phyloP scores from a whole-genome alignment of 2,797 vertebrate genomes.

The Alca torda region DNA sequence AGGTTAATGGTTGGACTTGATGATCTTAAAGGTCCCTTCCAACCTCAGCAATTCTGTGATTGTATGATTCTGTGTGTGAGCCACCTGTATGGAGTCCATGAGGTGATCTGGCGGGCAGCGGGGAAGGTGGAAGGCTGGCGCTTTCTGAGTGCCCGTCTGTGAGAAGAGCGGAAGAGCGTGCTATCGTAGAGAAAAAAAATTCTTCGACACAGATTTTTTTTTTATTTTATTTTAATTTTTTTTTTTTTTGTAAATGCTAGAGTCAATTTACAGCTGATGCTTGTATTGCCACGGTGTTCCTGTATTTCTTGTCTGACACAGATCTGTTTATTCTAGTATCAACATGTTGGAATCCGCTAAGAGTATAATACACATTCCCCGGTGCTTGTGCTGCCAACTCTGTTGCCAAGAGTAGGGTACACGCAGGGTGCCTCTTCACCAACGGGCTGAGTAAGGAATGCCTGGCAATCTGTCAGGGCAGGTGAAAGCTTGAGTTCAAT shows the following conservation, averaged over 20 bases:
- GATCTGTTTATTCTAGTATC: not conserved
- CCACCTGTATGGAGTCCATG: not conserved
- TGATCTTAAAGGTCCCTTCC: too few species aligned
- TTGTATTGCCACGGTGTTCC: not conserved
- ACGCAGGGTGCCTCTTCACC: not conserved
- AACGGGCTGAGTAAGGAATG: not conserved
- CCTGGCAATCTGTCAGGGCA: not conserved
- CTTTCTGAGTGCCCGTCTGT: not conserved
- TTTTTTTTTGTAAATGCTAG: not conserved
- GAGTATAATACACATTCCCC: accelerated
- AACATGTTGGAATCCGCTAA: not conserved
- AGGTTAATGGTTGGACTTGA: too few species aligned
- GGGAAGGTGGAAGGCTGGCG: accelerated
- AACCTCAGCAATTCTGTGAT: too few species aligned
- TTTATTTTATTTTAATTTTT: not conserved
- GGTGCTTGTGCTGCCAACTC: not conserved
- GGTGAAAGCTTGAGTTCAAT: not conserved
- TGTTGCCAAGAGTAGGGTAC: not conserved
- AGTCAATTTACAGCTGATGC: not conserved
- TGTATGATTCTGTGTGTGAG: not conserved
- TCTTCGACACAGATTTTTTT: not conserved
- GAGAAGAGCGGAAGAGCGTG: not conserved
- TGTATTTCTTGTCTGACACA: not conserved
- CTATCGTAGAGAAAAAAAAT: not conserved
- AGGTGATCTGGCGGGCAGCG: not conserved